phyloP scores from a whole-genome alignment of 30 jellyfish, hydroid and myxozoan species.

The Clytia hemisphaerica region DNA sequence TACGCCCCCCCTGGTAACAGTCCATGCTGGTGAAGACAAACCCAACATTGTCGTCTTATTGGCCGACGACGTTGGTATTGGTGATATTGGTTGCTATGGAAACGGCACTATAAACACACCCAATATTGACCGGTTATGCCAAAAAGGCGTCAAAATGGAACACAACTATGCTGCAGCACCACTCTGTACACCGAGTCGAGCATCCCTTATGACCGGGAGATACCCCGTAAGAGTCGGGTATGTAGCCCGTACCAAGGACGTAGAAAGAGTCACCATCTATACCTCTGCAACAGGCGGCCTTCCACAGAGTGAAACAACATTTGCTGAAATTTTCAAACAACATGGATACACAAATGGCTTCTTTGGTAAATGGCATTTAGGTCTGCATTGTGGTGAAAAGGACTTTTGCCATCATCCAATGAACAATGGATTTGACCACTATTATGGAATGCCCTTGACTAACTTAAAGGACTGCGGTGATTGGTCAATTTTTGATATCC shows the following conservation, averaged over 20 bases:
- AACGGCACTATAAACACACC: conserved; percentile 66
- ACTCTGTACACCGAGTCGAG: conserved; percentile 81
- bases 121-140: conserved; percentile 50
- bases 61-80: conserved; percentile 88
- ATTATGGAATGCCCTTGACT: conserved; percentile 67
- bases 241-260: conserved; percentile 29
- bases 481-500: too few relatives aligned
- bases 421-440: conserved; percentile 73
- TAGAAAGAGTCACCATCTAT: conserved; percentile 22
- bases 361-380: conserved; percentile 89
- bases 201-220: conserved; percentile 79
- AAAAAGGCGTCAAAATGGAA: conserved; percentile 46
- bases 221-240: conserved; percentile 70
- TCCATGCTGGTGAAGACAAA: too few relatives aligned
- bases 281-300: conserved; percentile 58
- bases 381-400: conserved; percentile 46
- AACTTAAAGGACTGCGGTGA: conserved; percentile 52
- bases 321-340: conserved; percentile 48
- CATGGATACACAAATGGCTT: conserved; percentile 56
- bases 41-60: conserved; percentile 58
- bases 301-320: conserved; percentile 45
- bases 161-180: conserved; percentile 73
- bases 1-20: too few relatives aligned
- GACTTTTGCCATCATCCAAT: conserved; percentile 69
- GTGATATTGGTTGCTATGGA: conserved; percentile 85